A percentile compares a stretch with the other conserved stretches of the same genome.
These are phyloP conservation scores for Smittia sp. DNA, from an alignment of 2,888 invertebrate genomes.

Conservation along the genomic window DNA sequence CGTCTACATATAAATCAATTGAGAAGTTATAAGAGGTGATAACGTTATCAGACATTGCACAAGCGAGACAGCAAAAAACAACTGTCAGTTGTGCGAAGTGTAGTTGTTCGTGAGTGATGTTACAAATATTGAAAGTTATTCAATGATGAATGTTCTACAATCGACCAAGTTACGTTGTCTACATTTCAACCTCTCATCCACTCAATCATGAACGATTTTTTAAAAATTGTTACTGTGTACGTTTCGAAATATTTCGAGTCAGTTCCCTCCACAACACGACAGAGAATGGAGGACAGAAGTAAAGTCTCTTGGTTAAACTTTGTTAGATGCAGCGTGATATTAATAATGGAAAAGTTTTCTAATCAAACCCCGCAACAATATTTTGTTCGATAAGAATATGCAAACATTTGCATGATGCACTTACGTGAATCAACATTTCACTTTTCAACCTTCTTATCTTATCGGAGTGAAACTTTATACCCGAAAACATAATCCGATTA, in stretches of 20 bases:
- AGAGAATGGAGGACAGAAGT: constrained; percentile 10
- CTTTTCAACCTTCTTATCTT: not conserved
- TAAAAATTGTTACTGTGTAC: not conserved
- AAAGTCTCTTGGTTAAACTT: constrained; percentile 4
- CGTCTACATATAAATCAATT: not conserved
- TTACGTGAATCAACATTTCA: constrained; percentile 11
- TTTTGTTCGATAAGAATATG: constrained; percentile 16
- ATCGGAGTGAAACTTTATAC: not conserved
- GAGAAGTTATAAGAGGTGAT: not conserved
- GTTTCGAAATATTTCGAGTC: not conserved
- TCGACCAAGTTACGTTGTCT: constrained; percentile 9
- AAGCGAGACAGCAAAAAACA: not conserved
- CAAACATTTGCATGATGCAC: constrained; percentile 13
- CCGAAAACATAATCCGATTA: not conserved
- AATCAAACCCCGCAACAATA: not conserved
- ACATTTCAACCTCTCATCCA: not conserved
- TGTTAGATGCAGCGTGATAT: constrained; percentile 20
- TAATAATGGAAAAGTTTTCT: constrained; percentile 10
- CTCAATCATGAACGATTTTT: constrained; percentile 12
- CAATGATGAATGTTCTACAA: not conserved
- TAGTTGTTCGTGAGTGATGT: not conserved
- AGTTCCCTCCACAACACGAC: constrained; percentile 15
- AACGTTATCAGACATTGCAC: not conserved
- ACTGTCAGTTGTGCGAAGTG: not conserved
- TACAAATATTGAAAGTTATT: not conserved